phyloP scores from a whole-genome alignment of 2,888 invertebrate genomes.

The Steinernema scapterisci region DNA sequence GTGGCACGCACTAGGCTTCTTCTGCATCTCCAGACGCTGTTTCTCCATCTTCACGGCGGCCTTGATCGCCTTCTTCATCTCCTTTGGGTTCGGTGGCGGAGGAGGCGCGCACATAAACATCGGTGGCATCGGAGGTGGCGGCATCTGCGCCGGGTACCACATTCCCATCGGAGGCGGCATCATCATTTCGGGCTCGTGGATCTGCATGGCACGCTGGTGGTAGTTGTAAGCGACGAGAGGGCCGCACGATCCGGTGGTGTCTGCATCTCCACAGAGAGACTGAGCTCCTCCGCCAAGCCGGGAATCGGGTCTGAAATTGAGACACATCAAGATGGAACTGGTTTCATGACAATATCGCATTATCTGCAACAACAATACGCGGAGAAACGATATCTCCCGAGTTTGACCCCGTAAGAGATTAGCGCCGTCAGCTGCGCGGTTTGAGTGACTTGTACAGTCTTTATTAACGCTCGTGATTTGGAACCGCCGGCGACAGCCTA shows the following conservation, averaged over 20 bases:
- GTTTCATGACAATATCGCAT: neutral
- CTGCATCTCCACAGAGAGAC: slow-evolving; percentile 15
- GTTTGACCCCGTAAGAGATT: neutral
- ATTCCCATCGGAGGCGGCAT: neutral
- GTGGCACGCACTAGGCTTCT: slow-evolving; percentile 34
- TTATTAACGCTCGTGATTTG: no score
- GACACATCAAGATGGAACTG: neutral
- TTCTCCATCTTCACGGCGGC: slow-evolving; percentile 37
- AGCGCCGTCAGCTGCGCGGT: no score
- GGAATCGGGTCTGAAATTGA: slow-evolving; percentile 18
- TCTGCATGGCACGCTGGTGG: slow-evolving; percentile 8
- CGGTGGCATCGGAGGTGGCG: slow-evolving; percentile 36
- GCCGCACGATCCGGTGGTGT: slow-evolving; percentile 15
- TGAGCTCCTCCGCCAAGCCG: neutral
- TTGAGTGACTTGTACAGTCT: no score
- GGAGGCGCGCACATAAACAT: slow-evolving; percentile 25
- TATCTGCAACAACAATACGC: slow-evolving; percentile 8
- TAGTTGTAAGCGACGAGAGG: slow-evolving; percentile 18
- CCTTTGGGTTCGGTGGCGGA: slow-evolving; percentile 33
- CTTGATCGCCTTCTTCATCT: slow-evolving; percentile 36
- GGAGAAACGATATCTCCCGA: neutral
- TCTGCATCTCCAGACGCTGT: slow-evolving; percentile 33
- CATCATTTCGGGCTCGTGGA: slow-evolving; percentile 26
- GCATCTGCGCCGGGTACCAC: slow-evolving; percentile 23
- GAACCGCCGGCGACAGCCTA: no score